Evolutionary conservation across 2,888 invertebrate genomes (phyloP).

Genomic region (Pecten maximus): DNA sequence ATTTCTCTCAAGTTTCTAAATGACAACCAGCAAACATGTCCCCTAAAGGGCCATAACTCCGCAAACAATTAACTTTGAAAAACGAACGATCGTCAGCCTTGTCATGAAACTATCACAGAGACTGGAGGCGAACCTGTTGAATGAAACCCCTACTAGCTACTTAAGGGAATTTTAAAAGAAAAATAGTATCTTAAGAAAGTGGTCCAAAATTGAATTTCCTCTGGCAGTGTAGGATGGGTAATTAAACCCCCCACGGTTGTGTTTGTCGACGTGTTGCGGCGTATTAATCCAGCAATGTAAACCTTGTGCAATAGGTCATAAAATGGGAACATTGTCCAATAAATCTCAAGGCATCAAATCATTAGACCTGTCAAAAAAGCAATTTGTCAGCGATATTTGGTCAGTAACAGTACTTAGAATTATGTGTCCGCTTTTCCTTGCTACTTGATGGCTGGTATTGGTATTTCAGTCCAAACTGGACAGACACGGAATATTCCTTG

Average conservation of each 20-base stretch:
- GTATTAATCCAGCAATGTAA: constrained; percentile 31
- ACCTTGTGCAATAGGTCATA: constrained; percentile 55
- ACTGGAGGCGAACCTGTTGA: background rate
- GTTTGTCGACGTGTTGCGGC: constrained; percentile 6
- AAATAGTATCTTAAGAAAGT: constrained; percentile 26
- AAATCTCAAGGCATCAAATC: constrained; percentile 52
- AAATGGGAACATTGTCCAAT: constrained; percentile 48
- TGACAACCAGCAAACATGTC: constrained; percentile 24
- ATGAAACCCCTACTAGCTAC: background rate
- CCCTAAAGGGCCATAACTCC: constrained; percentile 29
- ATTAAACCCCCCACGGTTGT: constrained; percentile 10
- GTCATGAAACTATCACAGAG: constrained; percentile 17
- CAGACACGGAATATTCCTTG: background rate
- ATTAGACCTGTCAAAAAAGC: constrained; percentile 55
- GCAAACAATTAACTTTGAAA: constrained; percentile 27
- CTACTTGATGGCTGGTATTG: background rate
- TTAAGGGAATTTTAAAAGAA: constrained; percentile 28
- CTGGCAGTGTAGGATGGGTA: background rate
- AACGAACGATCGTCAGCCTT: background rate
- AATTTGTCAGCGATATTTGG: constrained; percentile 53
- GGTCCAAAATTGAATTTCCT: constrained; percentile 26
- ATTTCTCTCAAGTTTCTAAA: constrained; percentile 2
- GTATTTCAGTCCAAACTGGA: background rate
- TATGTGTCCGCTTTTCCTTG: background rate
- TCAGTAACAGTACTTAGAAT: constrained; percentile 49